A percentile compares a stretch with the other conserved stretches of the same genome.
phyloP scores from a whole-genome alignment of 2,888 invertebrate species.

The Drosophila kuntzei region DNA sequence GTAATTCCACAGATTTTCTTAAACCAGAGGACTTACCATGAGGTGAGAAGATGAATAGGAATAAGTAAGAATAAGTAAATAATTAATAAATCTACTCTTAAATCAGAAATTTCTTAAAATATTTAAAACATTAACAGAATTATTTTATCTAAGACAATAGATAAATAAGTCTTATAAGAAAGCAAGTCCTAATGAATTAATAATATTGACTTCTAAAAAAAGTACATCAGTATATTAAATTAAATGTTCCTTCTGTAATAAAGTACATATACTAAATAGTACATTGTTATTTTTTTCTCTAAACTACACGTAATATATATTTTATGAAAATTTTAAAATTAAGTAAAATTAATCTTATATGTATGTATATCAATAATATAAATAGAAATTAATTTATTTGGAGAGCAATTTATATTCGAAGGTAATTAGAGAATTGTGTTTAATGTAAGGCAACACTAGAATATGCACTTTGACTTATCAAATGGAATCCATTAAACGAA shows the following conservation, averaged over 20 bases:
- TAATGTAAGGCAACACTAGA: constrained; percentile 1
- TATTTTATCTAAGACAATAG: constrained; percentile 1
- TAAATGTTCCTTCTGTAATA: too few relatives aligned
- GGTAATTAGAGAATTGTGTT: constrained; percentile 36
- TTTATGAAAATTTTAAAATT: too few relatives aligned
- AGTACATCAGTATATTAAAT: too few relatives aligned
- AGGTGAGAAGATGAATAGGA: not conserved
- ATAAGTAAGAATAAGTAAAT: not conserved
- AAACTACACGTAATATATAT: too few relatives aligned
- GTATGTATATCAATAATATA: not conserved
- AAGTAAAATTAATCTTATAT: too few relatives aligned
- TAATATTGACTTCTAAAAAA: too few relatives aligned
- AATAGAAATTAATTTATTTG: not conserved
- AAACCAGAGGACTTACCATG: not conserved
- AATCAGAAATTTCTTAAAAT: not conserved
- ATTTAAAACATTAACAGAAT: not conserved
- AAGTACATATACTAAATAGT: too few relatives aligned
- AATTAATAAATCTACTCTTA: constrained; percentile 4
- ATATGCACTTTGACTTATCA: constrained; percentile 60
- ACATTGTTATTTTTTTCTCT: too few relatives aligned
- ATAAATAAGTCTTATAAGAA: too few relatives aligned
- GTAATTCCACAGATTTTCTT: constrained; percentile 12
- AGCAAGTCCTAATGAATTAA: too few relatives aligned
- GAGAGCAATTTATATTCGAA: not conserved
- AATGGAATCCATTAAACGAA: constrained; percentile 68